These are phyloP conservation scores for Tetragonisca angustula DNA, from an alignment of 2,888 invertebrate species.

Conservation along the genomic window DNA sequence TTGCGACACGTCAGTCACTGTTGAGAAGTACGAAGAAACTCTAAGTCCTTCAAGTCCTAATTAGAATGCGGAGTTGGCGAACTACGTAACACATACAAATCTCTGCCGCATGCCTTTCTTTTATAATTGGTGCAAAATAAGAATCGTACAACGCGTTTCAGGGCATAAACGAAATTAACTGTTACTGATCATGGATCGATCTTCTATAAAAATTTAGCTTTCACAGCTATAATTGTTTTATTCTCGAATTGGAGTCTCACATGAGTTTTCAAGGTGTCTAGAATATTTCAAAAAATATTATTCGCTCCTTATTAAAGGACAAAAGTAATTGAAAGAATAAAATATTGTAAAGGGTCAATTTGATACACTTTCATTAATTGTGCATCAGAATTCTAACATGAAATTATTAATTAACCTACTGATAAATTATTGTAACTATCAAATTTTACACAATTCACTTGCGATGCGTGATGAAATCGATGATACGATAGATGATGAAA, in stretches of 20 bases:
- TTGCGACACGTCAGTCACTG: constrained; percentile 12
- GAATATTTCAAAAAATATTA: no score
- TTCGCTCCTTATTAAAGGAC: no score
- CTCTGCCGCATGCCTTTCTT: not conserved
- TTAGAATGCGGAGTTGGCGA: constrained; percentile 17
- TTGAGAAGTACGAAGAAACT: constrained; percentile 20
- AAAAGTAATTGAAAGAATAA: no score
- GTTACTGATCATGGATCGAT: no score
- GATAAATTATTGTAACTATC: not conserved
- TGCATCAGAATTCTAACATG: not conserved
- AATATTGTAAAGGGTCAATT: no score
- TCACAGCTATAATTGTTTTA: no score
- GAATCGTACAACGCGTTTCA: not conserved
- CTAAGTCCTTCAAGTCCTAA: constrained; percentile 20
- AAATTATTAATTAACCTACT: not conserved
- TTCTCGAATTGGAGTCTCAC: no score
- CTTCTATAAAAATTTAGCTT: no score
- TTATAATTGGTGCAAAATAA: constrained; percentile 1
- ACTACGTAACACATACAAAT: not conserved
- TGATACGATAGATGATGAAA: not conserved
- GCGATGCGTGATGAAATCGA: not conserved
- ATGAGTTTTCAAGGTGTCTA: no score
- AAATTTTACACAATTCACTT: not conserved
- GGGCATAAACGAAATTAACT: no score
- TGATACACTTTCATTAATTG: no score